phyloP scores from a whole-genome alignment of 2,888 invertebrate species.

The Xiphydria camelus region DNA sequence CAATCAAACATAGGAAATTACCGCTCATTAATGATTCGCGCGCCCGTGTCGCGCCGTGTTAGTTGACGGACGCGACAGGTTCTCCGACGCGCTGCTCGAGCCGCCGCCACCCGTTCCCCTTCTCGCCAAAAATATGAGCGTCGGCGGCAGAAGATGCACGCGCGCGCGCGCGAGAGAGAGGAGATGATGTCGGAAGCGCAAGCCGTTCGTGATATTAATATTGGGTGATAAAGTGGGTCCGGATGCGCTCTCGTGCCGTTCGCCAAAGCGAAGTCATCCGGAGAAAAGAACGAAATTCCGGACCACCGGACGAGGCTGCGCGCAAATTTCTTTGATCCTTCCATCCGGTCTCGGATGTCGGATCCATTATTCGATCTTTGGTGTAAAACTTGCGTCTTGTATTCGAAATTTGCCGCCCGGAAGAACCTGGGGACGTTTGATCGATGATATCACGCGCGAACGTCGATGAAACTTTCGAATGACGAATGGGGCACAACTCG shows the following conservation, averaged over 20 bases:
- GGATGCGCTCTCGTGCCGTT: slow-evolving; percentile 44
- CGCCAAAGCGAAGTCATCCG: slow-evolving; percentile 20
- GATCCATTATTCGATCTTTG: no score
- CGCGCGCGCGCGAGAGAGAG: slow-evolving; percentile 26
- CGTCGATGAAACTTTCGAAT: no score
- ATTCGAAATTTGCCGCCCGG: no score
- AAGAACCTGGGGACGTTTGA: no score
- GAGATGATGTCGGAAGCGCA: slow-evolving; percentile 35
- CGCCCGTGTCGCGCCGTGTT: slow-evolving; percentile 16
- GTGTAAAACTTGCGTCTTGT: no score
- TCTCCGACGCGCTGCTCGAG: slow-evolving; percentile 24
- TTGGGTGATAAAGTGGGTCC: slow-evolving; percentile 52
- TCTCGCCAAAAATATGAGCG: slow-evolving; percentile 33
- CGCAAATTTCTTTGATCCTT: no score
- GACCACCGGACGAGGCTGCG: no score
- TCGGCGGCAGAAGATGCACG: no score
- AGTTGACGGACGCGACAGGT: slow-evolving; percentile 38
- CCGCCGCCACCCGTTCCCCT: slow-evolving; percentile 19
- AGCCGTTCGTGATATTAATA: slow-evolving; percentile 47
- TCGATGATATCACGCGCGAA: no score
- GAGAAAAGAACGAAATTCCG: no score
- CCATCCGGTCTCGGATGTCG: no score
- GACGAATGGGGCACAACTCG: neutral
- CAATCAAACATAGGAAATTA: slow-evolving; percentile 10
- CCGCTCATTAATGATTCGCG: slow-evolving; percentile 27